A percentile compares a stretch with the other conserved stretches of the same genome.
These are phyloP conservation scores for Peromyscus nudipes DNA, from an alignment of 2,797 vertebrate genomes.

Conservation along the genomic window DNA sequence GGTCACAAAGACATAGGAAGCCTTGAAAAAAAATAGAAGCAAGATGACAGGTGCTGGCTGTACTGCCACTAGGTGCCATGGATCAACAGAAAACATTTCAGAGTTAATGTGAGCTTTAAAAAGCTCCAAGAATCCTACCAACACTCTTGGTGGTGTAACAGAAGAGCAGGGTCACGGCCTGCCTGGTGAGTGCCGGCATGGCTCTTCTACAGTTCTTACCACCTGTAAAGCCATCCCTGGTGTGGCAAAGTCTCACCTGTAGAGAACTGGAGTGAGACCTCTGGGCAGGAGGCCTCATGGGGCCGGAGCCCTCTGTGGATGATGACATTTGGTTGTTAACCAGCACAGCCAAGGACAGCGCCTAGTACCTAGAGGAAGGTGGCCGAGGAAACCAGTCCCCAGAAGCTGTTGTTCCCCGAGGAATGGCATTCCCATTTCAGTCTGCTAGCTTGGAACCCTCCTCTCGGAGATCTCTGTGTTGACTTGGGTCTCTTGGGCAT, in stretches of 20 bases:
- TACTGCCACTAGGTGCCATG: background rate
- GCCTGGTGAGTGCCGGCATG: background rate
- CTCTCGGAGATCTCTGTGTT: conserved; percentile 26
- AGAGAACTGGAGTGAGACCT: conserved; percentile 72
- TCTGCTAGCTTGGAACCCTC: conserved; percentile 49
- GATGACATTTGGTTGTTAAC: conserved; percentile 76
- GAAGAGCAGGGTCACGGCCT: background rate
- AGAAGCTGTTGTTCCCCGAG: conserved; percentile 41
- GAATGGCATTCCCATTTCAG: conserved; percentile 54
- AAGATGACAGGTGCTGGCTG: conserved; percentile 55
- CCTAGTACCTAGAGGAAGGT: conserved; percentile 70
- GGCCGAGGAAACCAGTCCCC: conserved; percentile 75
- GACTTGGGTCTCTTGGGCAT: conserved; percentile 63
- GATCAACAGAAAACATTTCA: conserved; percentile 55
- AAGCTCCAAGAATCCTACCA: conserved; percentile 9
- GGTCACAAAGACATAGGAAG: conserved; percentile 30
- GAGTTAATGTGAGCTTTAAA: conserved; percentile 53
- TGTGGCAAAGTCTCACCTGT: conserved; percentile 71
- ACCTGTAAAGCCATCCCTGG: background rate
- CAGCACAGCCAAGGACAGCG: conserved; percentile 68
- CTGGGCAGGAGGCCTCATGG: background rate
- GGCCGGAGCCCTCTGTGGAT: conserved; percentile 49
- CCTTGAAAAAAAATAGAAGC: conserved; percentile 50
- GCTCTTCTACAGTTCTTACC: background rate
- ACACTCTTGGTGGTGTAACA: background rate